phyloP scores from a whole-genome alignment of 1,140 invertebrate genomes.

The Neodiprion lecontei region DNA sequence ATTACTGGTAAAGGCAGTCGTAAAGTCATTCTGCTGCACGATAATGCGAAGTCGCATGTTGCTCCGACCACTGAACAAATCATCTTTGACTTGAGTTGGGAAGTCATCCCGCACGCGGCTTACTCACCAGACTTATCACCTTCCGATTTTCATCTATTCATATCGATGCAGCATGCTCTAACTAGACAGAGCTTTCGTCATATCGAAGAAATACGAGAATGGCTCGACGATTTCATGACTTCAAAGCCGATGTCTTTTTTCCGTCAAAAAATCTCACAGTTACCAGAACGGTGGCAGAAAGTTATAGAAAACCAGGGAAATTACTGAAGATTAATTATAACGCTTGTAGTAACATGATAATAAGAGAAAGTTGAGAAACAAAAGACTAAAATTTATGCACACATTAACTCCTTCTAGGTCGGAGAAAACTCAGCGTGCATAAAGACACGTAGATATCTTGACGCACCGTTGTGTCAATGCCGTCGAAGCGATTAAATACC shows the following conservation, averaged over 20 bases:
- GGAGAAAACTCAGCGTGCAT: no score
- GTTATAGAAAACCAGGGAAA: not conserved
- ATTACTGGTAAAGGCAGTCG: not conserved
- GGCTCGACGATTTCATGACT: constrained; percentile 3
- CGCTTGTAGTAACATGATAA: no score
- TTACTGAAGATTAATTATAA: not conserved
- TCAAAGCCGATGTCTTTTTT: constrained; percentile 1
- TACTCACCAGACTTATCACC: not conserved
- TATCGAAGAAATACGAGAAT: not conserved
- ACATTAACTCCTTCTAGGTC: no score
- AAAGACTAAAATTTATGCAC: no score
- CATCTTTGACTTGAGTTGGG: not conserved
- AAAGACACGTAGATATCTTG: no score
- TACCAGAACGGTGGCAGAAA: not conserved
- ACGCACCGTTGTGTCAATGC: no score
- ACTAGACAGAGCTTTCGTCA: not conserved
- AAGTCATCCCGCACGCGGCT: not conserved
- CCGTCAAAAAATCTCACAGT: not conserved
- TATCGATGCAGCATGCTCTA: not conserved
- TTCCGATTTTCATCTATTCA: not conserved
- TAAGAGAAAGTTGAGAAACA: no score
- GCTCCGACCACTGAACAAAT: not conserved
- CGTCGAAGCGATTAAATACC: no score
- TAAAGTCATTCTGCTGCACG: constrained; percentile 2
- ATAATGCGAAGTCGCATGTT: constrained; percentile 1